Base-by-base conservation (phyloP, 2,888 invertebrate species). In the Hyposoter didymator region DNA sequence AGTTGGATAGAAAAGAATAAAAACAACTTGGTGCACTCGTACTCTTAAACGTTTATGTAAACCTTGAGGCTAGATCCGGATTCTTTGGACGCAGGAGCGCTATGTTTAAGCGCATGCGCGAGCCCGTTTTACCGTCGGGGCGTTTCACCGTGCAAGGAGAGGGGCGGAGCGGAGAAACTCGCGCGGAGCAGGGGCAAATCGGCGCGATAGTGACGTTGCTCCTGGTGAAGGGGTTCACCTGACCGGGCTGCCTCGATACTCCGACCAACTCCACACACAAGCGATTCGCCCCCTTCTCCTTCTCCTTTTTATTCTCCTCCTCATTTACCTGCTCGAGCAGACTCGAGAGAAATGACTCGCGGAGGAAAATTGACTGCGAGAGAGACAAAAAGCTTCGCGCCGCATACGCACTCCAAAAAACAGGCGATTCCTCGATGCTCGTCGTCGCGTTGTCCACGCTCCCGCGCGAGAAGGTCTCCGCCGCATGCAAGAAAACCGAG, bases 61-160 rank as follows among this genome's bases (percentile, higher is more conserved):
- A 92, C 92, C 93, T 93, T 92, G 92, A 93, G 91, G 89, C 90
- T 91, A 92, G 93, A 93, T 92, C 93, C 93, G 93, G 93, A 92
- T 93, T 93, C 92, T 92, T 91, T 45, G 85, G 89, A 62, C 43
- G 52, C 70, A 72, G 47, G 67, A 64, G 73, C 49, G 82, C 49
- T 62, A 1, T 0, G 35, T 35, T 35, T 35, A 4, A 35, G 45
- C 17, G 43, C 14, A 17, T 32, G 69, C 49, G 67, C 69, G 39
- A n/a, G n/a, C 39, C 35, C 59, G 52, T n/a, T n/a, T 12, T 47
- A 22, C 52, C 45, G 55, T 12, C 22, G 69, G 62, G 69, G 32
- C 78, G 47, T 52, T 45, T 47, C 22, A 32, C 69, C 78, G 2
- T n/a, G n/a, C n/a, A 2, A 75, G 14, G 49, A 28, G 80, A 39